Evolutionary conservation across 2,888 invertebrate species (phyloP).

Genomic region (Hololepta plana): DNA sequence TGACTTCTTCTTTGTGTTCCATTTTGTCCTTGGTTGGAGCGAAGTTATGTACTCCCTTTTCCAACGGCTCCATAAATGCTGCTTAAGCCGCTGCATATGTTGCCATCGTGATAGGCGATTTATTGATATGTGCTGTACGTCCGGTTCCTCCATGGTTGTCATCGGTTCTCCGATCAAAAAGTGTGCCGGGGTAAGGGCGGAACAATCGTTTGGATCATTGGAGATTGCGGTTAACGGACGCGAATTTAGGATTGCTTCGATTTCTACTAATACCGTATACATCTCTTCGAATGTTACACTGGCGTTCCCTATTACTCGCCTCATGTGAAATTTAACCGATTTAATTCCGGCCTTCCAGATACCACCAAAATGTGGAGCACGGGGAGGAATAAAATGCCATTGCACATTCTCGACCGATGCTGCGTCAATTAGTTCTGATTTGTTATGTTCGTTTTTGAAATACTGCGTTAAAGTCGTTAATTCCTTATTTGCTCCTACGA

Average conservation of each 20-base stretch:
- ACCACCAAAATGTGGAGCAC: constrained; percentile 16
- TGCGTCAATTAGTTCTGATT: neutral
- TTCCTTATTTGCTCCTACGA: constrained; percentile 4
- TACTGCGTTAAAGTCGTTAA: neutral
- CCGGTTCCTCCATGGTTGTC: constrained; percentile 10
- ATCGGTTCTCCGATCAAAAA: constrained; percentile 14
- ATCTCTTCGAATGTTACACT: constrained; percentile 17
- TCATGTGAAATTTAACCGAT: constrained; percentile 14
- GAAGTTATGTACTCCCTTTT: constrained; percentile 13
- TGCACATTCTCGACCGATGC: neutral
- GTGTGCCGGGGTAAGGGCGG: constrained; percentile 13
- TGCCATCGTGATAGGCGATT: constrained; percentile 14
- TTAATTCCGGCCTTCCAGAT: constrained; percentile 17
- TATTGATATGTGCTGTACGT: constrained; percentile 8
- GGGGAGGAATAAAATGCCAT: constrained; percentile 17
- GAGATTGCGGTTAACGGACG: constrained; percentile 14
- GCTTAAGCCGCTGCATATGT: constrained; percentile 11
- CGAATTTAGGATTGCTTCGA: constrained; percentile 17
- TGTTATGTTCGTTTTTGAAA: constrained; percentile 1
- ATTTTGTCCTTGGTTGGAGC: constrained; percentile 13
- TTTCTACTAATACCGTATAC: constrained; percentile 13
- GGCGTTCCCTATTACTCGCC: constrained; percentile 11
- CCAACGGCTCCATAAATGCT: constrained; percentile 15
- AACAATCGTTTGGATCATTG: constrained; percentile 12
- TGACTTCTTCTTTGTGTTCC: constrained; percentile 6